These are phyloP conservation scores for Crypturellus undulatus DNA, from an alignment of 2,113 vertebrate species.

Conservation along the genomic window DNA sequence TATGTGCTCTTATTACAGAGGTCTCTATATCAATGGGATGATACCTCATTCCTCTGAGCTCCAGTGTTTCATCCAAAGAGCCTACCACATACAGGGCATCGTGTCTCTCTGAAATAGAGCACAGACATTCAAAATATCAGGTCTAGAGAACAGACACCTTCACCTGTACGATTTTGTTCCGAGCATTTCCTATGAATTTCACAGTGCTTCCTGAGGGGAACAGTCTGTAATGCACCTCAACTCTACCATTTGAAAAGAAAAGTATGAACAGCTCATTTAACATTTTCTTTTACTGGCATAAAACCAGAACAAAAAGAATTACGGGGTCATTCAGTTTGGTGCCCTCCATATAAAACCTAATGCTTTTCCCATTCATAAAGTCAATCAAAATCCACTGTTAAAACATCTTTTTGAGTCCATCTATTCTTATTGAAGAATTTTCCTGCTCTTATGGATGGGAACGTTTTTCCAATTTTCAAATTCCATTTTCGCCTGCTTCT, in stretches of 20 bases:
- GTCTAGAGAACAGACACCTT: accelerated
- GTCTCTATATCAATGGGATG: conserved; percentile 98
- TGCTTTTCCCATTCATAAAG: neutral
- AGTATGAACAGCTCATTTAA: neutral
- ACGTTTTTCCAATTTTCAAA: neutral
- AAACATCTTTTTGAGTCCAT: neutral
- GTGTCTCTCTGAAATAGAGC: conserved; percentile 85
- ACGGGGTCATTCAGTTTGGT: neutral
- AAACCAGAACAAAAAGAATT: neutral
- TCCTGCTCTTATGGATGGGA: accelerated
- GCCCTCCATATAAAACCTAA: neutral
- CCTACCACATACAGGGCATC: conserved; percentile 96
- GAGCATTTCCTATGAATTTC: accelerated
- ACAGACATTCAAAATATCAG: neutral
- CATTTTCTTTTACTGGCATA: neutral
- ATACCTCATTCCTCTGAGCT: conserved; percentile 96
- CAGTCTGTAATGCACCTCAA: neutral
- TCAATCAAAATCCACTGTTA: neutral
- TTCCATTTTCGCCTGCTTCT: neutral
- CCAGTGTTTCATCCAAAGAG: conserved; percentile 93
- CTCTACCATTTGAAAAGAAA: neutral
- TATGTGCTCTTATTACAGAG: conserved; percentile 93
- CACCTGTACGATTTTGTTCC: neutral
- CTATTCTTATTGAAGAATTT: neutral
- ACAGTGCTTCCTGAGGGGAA: neutral